Evolutionary conservation across 1,140 invertebrate genomes (phyloP).

Genomic region (Battus philenor): DNA sequence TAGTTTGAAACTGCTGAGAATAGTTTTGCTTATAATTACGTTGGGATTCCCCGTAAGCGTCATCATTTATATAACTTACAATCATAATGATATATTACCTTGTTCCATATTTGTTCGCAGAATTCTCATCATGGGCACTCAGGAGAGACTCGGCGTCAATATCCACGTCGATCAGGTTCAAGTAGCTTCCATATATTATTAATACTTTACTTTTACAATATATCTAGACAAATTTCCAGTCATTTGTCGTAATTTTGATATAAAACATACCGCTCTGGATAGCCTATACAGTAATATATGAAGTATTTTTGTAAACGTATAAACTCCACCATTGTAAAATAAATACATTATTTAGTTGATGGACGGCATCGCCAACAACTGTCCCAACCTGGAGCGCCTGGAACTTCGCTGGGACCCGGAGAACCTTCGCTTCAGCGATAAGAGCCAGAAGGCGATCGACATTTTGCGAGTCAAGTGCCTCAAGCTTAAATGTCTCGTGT

Average conservation of each 20-base stretch:
- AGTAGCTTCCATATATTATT: not conserved
- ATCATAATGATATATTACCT: not conserved
- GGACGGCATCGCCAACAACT: slow-evolving; percentile 97
- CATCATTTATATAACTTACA: too few relatives aligned
- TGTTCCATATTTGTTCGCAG: slow-evolving; percentile 73
- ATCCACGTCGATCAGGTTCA: slow-evolving; percentile 95
- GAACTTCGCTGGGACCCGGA: slow-evolving; percentile 99
- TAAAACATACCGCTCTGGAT: too few relatives aligned
- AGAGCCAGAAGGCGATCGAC: slow-evolving; percentile 98
- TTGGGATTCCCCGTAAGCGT: too few relatives aligned
- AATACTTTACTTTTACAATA: not conserved
- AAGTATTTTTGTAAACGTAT: not conserved
- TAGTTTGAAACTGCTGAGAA: not conserved
- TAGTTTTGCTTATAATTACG: too few relatives aligned
- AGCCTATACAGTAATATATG: too few relatives aligned
- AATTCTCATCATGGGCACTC: slow-evolving; percentile 97
- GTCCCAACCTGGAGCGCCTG: slow-evolving; percentile 90
- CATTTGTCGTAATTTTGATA: too few relatives aligned
- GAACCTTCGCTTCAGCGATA: slow-evolving; percentile 98
- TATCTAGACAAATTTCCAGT: too few relatives aligned
- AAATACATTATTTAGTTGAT: slow-evolving; percentile 83
- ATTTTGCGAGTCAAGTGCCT: slow-evolving; percentile 92
- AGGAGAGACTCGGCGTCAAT: slow-evolving; percentile 96
- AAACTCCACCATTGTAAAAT: not conserved
- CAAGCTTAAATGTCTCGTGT: slow-evolving; percentile 87